Evolutionary conservation across 2,113 vertebrate species (phyloP).

Genomic region (Chlamydotis undulata): DNA sequence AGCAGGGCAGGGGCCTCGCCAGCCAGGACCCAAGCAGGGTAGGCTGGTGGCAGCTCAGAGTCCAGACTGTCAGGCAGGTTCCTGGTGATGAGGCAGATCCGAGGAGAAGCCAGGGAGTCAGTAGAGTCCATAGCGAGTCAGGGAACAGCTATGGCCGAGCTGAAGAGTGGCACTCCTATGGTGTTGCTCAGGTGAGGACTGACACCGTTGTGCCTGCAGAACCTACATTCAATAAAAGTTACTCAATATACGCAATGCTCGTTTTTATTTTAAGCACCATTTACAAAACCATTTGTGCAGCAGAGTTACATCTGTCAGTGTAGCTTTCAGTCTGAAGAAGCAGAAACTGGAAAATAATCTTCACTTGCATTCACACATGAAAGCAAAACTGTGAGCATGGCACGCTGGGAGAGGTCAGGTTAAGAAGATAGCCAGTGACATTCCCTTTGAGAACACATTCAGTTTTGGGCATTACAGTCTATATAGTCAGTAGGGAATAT

Average conservation of each 20-base stretch:
- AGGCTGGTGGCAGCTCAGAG: background rate
- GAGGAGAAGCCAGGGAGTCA: background rate
- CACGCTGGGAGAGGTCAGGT: background rate
- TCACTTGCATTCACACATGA: background rate
- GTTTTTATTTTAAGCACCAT: background rate
- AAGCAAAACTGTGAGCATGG: background rate
- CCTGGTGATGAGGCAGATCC: background rate
- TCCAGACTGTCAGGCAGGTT: background rate
- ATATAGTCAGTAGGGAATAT: background rate
- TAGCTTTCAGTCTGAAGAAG: background rate
- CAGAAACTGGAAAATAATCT: background rate
- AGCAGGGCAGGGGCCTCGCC: background rate
- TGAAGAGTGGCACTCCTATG: background rate
- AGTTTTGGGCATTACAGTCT: background rate
- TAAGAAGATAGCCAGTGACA: background rate
- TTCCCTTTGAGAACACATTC: background rate
- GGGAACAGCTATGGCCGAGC: background rate
- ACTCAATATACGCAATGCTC: background rate
- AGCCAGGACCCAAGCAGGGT: fast-evolving
- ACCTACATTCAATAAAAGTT: background rate
- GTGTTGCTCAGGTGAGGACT: background rate
- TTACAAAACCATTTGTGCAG: background rate
- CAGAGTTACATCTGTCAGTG: background rate
- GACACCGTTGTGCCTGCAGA: background rate
- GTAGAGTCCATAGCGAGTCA: background rate